Evolutionary conservation across 2,888 invertebrate genomes (phyloP).

Genomic region (Papilio gigon): DNA sequence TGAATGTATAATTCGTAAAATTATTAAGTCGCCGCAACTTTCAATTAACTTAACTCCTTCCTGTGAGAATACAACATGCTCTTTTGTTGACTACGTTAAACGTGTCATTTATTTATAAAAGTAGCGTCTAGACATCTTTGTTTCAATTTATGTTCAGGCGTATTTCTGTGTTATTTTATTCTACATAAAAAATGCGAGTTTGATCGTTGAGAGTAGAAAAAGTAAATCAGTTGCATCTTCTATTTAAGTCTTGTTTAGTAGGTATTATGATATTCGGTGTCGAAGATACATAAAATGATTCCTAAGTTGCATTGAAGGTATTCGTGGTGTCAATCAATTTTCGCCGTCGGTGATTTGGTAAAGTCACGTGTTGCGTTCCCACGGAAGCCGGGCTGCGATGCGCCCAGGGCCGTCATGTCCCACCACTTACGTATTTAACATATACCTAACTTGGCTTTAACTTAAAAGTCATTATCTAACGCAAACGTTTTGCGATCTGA

Average conservation of each 20-base stretch:
- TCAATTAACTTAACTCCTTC: conserved; percentile 30
- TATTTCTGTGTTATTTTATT: not conserved
- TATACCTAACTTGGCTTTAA: conserved; percentile 74
- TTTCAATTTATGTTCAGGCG: not conserved
- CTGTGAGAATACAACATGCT: conserved; percentile 26
- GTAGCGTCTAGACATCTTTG: not conserved
- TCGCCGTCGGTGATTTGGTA: conserved; percentile 76
- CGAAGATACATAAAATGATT: not conserved
- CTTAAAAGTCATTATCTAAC: conserved; percentile 80
- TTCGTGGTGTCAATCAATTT: conserved; percentile 76
- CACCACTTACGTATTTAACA: conserved; percentile 81
- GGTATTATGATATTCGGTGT: not conserved
- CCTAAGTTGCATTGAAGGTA: conserved; percentile 4
- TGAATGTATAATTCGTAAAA: conserved; percentile 38
- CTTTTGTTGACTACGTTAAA: not conserved
- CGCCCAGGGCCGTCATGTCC: conserved; percentile 80
- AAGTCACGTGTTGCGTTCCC: conserved; percentile 79
- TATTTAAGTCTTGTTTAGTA: not conserved
- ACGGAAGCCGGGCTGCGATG: conserved; percentile 76
- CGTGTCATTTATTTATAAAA: conserved; percentile 9
- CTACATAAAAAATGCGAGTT: not conserved
- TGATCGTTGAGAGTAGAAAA: not conserved
- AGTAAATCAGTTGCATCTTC: not conserved
- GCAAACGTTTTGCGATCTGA: conserved; percentile 75
- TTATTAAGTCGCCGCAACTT: conserved; percentile 29